Evolutionary conservation across 2,888 invertebrate genomes (phyloP).

Genomic region (Tryphoninae sp.): DNA sequence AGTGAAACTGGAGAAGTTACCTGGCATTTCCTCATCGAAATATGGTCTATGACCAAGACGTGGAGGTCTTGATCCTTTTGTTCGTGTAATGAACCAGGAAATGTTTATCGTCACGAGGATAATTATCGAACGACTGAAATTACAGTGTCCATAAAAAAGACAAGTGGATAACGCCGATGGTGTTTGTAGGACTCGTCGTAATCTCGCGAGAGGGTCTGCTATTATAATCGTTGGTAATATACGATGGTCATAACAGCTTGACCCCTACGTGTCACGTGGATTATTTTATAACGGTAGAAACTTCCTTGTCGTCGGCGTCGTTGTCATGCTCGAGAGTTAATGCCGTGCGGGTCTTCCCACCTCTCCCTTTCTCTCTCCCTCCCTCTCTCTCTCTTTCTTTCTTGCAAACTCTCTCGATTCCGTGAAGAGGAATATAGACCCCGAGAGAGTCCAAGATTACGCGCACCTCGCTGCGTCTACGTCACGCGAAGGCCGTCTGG

Average conservation of each 20-base stretch:
- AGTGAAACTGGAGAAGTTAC: neutral
- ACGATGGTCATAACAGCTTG: constrained; percentile 48
- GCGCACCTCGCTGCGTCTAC: constrained; percentile 60
- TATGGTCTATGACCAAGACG: too few species aligned
- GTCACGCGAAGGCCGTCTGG: constrained; percentile 63
- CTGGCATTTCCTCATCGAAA: too few species aligned
- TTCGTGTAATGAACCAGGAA: constrained; percentile 13
- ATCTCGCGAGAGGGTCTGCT: constrained; percentile 27
- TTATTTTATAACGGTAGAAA: constrained; percentile 61
- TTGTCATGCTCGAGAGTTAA: constrained; percentile 19
- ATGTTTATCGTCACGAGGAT: constrained; percentile 10
- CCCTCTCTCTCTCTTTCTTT: neutral
- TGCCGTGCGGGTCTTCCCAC: constrained; percentile 52
- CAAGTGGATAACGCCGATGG: constrained; percentile 21
- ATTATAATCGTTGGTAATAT: constrained; percentile 52
- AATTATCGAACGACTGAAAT: constrained; percentile 28
- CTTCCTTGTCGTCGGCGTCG: constrained; percentile 16
- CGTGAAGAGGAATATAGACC: constrained; percentile 38
- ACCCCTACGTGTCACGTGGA: constrained; percentile 60
- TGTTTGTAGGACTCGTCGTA: constrained; percentile 15
- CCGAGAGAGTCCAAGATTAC: constrained; percentile 50
- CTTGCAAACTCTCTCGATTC: constrained; percentile 32
- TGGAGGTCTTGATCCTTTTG: too few species aligned
- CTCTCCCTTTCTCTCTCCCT: constrained; percentile 4
- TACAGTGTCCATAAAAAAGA: constrained; percentile 1